phyloP scores from a whole-genome alignment of 2,797 vertebrate genomes.

The Eulemur mongoz region DNA sequence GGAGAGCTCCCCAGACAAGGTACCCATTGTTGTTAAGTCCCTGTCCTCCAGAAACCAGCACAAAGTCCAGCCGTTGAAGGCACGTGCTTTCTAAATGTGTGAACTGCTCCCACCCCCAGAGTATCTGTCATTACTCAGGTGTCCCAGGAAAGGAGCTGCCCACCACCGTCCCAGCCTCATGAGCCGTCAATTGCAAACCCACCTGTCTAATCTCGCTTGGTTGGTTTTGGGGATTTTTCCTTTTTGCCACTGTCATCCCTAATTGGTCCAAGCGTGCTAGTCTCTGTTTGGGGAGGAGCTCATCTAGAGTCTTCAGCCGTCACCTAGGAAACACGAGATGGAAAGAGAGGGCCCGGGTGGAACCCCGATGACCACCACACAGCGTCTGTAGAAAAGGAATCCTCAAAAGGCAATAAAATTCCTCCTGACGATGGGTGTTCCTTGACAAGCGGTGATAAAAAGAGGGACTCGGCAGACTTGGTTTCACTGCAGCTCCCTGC shows the following conservation, averaged over 20 bases:
- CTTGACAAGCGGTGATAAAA: neutral
- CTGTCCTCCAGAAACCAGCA: neutral
- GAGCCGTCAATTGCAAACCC: neutral
- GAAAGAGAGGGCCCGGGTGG: neutral
- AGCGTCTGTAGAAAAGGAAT: neutral
- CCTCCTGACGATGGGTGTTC: neutral
- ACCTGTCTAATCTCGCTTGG: neutral
- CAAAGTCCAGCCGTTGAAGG: neutral
- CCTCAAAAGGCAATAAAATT: neutral
- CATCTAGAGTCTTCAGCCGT: neutral
- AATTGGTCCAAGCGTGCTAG: fast-evolving
- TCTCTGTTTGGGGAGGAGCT: neutral
- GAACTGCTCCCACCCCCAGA: neutral
- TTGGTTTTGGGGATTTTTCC: neutral
- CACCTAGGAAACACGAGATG: neutral
- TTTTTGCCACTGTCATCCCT: neutral
- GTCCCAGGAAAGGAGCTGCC: neutral
- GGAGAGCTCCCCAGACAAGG: neutral
- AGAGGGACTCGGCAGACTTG: fast-evolving
- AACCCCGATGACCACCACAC: neutral
- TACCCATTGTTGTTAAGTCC: neutral
- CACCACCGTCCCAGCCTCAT: too few relatives aligned
- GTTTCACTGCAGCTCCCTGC: neutral
- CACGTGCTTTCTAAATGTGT: neutral
- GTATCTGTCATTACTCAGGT: neutral